Conservation (phyloP, 2,113 vertebrate genomes). For the Eolophus roseicapilla region DNA sequence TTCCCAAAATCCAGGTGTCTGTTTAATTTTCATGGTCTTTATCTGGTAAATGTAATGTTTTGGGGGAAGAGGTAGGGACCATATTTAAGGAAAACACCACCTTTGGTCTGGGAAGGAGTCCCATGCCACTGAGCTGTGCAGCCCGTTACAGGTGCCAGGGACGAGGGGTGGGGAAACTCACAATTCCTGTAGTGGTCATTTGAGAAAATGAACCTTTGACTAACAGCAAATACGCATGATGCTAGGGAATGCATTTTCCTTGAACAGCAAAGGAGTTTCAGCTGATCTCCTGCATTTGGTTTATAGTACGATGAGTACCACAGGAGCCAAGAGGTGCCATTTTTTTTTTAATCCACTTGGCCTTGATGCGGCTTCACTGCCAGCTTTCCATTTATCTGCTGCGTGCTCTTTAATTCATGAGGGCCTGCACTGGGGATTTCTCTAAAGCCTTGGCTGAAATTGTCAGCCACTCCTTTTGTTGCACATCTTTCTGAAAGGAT, state of each 20-base stretch:
- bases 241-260: neutral
- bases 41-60: neutral
- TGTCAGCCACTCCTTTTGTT: constrained; percentile 28
- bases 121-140: neutral
- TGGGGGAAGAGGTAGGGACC: neutral
- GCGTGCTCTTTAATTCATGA: constrained; percentile 36
- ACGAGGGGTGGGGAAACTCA: neutral
- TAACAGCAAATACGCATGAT: neutral
- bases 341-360: neutral
- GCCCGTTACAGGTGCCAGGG: neutral
- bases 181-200: neutral
- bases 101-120: neutral
- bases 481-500: constrained; percentile 11
- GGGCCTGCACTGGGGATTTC: constrained; percentile 18
- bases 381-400: constrained; percentile 29
- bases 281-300: constrained; percentile 1
- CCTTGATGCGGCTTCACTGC: constrained; percentile 32
- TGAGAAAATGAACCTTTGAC: neutral
- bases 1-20: neutral
- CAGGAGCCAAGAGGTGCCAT: neutral
- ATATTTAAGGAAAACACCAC: neutral
- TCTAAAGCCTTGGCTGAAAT: constrained; percentile 47
- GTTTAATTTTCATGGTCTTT: neutral
- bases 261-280: neutral
- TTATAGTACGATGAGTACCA: neutral